These are phyloP conservation scores for Drosophila paramelanica DNA, from an alignment of 2,888 invertebrate species.

Conservation along the genomic window DNA sequence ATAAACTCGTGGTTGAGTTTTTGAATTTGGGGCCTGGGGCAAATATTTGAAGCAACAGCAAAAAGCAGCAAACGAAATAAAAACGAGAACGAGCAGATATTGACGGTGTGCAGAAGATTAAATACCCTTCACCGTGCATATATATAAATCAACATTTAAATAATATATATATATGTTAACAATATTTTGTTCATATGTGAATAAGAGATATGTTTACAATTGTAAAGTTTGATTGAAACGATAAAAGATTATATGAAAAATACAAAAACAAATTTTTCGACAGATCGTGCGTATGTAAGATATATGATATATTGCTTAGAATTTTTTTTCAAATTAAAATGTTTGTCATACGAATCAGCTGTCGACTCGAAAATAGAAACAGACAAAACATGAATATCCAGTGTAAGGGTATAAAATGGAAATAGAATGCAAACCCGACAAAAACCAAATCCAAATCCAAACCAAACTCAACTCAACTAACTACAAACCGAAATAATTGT, in stretches of 20 bases:
- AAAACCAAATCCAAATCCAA: conserved; percentile 40
- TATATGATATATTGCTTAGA: too few relatives aligned
- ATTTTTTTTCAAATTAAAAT: not conserved
- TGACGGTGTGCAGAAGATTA: not conserved
- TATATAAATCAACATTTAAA: too few relatives aligned
- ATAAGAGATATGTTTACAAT: too few relatives aligned
- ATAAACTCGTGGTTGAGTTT: conserved; percentile 5
- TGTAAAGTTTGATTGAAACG: not conserved
- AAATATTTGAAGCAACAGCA: conserved; percentile 63
- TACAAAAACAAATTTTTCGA: too few relatives aligned
- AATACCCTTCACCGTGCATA: not conserved
- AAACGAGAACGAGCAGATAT: not conserved
- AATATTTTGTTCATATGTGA: too few relatives aligned
- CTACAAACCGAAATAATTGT: conserved; percentile 74
- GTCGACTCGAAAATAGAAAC: too few relatives aligned
- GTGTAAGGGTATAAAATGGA: not conserved
- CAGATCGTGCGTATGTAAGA: too few relatives aligned
- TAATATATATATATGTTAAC: too few relatives aligned
- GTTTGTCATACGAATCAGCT: not conserved
- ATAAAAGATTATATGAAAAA: not conserved
- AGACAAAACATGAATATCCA: too few relatives aligned
- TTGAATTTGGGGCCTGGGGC: not conserved
- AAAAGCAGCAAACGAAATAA: conserved; percentile 29
- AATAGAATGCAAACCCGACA: conserved; percentile 9
- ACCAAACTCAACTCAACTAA: conserved; percentile 51